These are phyloP conservation scores for Holacanthella duospinosa DNA, from an alignment of 2,888 invertebrate species.

Conservation along the genomic window DNA sequence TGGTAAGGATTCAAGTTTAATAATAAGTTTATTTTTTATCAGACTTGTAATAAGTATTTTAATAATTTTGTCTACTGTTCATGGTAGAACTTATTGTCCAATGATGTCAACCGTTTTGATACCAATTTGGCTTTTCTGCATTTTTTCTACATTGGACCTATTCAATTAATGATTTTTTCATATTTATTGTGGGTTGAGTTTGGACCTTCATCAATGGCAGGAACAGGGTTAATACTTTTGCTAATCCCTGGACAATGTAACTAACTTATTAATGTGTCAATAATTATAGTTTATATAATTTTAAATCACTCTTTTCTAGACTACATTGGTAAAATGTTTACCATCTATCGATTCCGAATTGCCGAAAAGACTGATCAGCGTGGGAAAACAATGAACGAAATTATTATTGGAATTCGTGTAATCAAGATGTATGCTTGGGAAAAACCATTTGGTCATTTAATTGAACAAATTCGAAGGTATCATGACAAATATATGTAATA, in stretches of 20 bases:
- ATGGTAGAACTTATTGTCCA: slow-evolving; percentile 76
- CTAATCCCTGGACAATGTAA: slow-evolving; percentile 74
- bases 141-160: slow-evolving; percentile 80
- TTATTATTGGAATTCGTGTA: slow-evolving; percentile 84
- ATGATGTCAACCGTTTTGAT: slow-evolving; percentile 88
- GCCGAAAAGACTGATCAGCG: slow-evolving; percentile 79
- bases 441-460: slow-evolving; percentile 21
- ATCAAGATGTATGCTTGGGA: slow-evolving; percentile 59
- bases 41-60: no score
- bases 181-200: slow-evolving; percentile 68
- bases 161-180: slow-evolving; percentile 68
- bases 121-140: slow-evolving; percentile 78
- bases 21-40: no score
- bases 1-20: slow-evolving; percentile 43
- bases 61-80: no score
- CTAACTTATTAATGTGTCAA: no score
- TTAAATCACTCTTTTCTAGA: slow-evolving; percentile 33
- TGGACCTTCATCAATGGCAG: slow-evolving; percentile 59
- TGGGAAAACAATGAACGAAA: slow-evolving; percentile 87
- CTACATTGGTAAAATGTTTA: slow-evolving; percentile 44
- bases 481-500: slow-evolving; percentile 6
- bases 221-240: slow-evolving; percentile 64
- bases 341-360: slow-evolving; percentile 58
- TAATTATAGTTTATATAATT: no score
- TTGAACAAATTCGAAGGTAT: slow-evolving; percentile 9